phyloP scores from a whole-genome alignment of 2,113 vertebrate genomes.

The Synchiropus splendidus region DNA sequence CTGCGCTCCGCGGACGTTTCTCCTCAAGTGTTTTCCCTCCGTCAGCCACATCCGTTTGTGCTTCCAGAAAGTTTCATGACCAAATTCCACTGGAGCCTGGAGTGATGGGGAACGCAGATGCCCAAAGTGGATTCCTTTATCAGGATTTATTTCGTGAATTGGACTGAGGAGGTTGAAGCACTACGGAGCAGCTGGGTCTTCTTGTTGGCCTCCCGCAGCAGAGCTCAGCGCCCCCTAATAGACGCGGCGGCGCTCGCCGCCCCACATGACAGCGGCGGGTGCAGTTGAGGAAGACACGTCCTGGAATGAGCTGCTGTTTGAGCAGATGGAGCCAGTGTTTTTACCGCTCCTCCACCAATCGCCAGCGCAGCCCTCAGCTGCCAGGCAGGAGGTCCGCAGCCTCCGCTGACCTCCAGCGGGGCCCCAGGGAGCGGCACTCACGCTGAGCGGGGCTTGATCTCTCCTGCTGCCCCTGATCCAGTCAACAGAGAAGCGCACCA shows the following conservation, averaged over 20 bases:
- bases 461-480: constrained; percentile 18
- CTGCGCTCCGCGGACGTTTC: no score
- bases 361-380: constrained; percentile 28
- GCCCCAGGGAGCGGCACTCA: constrained; percentile 31
- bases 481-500: constrained; percentile 30
- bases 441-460: constrained; percentile 32
- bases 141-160: no score
- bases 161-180: no score
- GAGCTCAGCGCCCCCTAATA: constrained; percentile 32
- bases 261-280: constrained; percentile 14
- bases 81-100: no score
- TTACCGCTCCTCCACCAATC: constrained; percentile 28
- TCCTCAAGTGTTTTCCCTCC: no score
- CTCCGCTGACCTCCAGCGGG: constrained; percentile 32
- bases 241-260: constrained; percentile 17
- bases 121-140: no score
- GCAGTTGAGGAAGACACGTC: constrained; percentile 17
- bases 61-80: no score
- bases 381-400: constrained; percentile 47
- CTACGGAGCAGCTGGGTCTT: no score
- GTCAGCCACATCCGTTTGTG: no score
- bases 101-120: no score
- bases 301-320: constrained; percentile 40
- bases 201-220: constrained; percentile 33
- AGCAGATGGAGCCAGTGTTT: constrained; percentile 27